phyloP scores from a whole-genome alignment of 2,113 vertebrate species.

The Mobula birostris region DNA sequence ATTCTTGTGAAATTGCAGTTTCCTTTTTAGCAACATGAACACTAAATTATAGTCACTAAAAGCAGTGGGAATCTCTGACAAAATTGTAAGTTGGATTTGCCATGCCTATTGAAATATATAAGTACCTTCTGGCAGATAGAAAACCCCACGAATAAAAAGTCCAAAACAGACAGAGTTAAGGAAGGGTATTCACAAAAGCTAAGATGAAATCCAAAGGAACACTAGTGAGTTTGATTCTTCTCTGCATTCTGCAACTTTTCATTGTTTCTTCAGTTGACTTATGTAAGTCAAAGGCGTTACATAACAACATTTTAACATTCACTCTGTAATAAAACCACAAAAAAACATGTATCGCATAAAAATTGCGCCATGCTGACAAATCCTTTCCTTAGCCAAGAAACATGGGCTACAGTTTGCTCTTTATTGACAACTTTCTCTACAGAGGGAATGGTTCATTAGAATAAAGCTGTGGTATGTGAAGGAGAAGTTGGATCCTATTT shows the following conservation, averaged over 20 bases:
- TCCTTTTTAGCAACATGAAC: background rate
- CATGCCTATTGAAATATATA: background rate
- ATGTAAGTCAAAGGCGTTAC: background rate
- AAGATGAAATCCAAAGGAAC: background rate
- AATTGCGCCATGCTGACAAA: background rate
- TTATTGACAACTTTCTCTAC: no score
- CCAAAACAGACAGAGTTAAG: background rate
- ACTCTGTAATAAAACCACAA: background rate
- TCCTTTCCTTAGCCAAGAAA: background rate
- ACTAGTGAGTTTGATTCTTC: background rate
- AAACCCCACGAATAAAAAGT: background rate
- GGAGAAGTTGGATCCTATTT: background rate
- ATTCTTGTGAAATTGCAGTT: background rate
- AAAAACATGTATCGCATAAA: background rate
- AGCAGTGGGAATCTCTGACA: background rate
- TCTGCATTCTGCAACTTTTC: background rate
- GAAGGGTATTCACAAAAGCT: background rate
- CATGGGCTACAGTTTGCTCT: background rate
- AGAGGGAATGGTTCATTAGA: background rate
- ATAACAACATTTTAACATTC: background rate
- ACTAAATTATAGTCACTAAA: background rate
- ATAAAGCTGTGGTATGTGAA: background rate
- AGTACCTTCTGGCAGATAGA: background rate
- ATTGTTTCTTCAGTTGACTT: background rate
- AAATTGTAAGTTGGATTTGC: background rate